Percentiles rank a stretch among this genome's conserved stretches.
These are phyloP conservation scores for Colletes latitarsis DNA, from an alignment of 1,140 invertebrate genomes.

Conservation along the genomic window DNA sequence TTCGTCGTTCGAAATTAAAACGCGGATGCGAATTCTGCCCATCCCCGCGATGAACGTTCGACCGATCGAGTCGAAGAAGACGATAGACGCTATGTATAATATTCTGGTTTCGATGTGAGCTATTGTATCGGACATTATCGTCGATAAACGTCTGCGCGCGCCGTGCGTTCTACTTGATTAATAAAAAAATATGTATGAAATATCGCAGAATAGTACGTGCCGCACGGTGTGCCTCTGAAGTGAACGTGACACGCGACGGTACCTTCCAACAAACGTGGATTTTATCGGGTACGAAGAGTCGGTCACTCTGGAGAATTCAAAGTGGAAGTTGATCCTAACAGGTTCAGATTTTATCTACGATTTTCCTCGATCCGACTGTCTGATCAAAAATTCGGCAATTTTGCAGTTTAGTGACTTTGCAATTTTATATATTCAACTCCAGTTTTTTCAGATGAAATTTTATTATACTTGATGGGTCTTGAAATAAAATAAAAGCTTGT, in stretches of 20 bases:
- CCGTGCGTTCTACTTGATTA: neutral
- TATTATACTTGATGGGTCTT: too few species aligned
- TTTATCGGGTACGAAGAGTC: conserved; percentile 22
- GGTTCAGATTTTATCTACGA: too few species aligned
- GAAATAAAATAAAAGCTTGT: too few species aligned
- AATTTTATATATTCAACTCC: too few species aligned
- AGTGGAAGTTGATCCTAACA: neutral
- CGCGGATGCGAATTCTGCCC: too few species aligned
- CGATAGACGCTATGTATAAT: neutral
- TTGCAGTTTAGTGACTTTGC: too few species aligned
- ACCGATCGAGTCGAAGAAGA: neutral
- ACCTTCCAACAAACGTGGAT: neutral
- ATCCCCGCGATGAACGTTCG: too few species aligned
- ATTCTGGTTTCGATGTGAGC: conserved; percentile 4
- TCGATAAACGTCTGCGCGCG: neutral
- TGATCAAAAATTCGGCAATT: too few species aligned
- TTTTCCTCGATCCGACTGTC: too few species aligned
- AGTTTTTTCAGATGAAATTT: too few species aligned
- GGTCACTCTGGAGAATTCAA: neutral
- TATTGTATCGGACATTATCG: neutral
- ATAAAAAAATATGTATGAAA: conserved; percentile 54
- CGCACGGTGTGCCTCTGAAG: neutral
- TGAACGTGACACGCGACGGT: neutral
- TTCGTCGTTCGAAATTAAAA: too few species aligned
- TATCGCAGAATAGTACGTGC: conserved; percentile 14